Conservation (phyloP, 2,888 invertebrate genomes). For the Drosophila suboccidentalis region DNA sequence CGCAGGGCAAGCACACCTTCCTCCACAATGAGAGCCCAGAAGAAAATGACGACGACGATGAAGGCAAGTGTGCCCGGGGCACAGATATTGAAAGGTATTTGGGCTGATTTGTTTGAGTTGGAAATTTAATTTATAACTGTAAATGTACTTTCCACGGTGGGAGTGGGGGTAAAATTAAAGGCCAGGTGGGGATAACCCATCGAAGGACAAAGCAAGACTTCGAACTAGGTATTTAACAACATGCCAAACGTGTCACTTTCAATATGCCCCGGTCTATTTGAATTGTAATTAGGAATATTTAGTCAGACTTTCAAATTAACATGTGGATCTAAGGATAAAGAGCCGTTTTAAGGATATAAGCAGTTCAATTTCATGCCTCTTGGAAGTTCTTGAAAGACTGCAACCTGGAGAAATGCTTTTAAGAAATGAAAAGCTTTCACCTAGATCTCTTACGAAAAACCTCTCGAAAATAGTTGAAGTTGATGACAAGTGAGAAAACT, state of each 20-base stretch:
- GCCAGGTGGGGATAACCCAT: not conserved
- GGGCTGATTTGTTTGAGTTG: constrained; percentile 80
- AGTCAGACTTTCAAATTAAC: not conserved
- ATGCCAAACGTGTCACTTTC: constrained; percentile 21
- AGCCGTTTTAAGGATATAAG: not conserved
- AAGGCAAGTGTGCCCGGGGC: constrained; percentile 58
- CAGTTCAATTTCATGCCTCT: not conserved
- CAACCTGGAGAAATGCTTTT: not conserved
- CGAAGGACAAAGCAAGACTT: constrained; percentile 6
- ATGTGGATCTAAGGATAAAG: not conserved
- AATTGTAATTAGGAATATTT: constrained; percentile 28
- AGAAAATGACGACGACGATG: constrained; percentile 10
- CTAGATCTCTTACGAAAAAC: not conserved
- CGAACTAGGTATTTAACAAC: constrained; percentile 2
- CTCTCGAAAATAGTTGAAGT: not conserved
- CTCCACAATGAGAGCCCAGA: constrained; percentile 12
- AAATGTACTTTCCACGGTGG: constrained; percentile 59
- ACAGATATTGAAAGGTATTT: constrained; percentile 79
- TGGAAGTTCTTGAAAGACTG: not conserved
- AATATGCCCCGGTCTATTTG: constrained; percentile 8
- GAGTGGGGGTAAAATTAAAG: not conserved
- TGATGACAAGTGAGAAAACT: too few relatives aligned
- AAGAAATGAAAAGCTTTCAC: not conserved
- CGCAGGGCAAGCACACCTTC: constrained; percentile 45
- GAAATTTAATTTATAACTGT: constrained; percentile 79